These are phyloP conservation scores for Clarias pachynema DNA, from an alignment of 2,797 vertebrate genomes.

Conservation along the genomic window DNA sequence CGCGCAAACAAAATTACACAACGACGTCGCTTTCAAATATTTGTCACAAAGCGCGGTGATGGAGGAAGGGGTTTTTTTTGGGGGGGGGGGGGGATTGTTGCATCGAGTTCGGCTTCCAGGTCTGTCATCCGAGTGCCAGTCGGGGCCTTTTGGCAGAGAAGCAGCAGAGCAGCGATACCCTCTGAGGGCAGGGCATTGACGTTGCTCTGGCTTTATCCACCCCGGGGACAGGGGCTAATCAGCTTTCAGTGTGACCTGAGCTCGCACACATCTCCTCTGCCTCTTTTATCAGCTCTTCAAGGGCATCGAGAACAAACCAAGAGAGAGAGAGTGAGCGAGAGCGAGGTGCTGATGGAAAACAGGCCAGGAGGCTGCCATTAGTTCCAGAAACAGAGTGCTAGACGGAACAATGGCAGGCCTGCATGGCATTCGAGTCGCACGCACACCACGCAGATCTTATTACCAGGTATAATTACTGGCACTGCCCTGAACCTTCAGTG, in stretches of 20 bases:
- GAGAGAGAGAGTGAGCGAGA: not conserved
- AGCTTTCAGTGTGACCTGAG: constrained; percentile 56
- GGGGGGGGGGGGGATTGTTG: not conserved
- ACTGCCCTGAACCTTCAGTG: constrained; percentile 19
- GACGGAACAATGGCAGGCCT: constrained; percentile 37
- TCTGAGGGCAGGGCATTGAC: constrained; percentile 56
- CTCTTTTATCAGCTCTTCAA: constrained; percentile 57
- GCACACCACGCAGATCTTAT: constrained; percentile 41
- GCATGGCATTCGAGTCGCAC: constrained; percentile 18
- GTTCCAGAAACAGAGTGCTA: constrained; percentile 46
- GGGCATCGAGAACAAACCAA: constrained; percentile 43
- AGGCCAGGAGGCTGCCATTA: constrained; percentile 46
- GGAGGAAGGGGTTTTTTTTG: not conserved
- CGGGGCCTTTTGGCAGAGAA: constrained; percentile 39
- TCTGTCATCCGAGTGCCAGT: constrained; percentile 46
- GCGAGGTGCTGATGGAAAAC: constrained; percentile 32
- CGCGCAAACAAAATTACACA: constrained; percentile 28
- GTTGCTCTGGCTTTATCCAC: constrained; percentile 49
- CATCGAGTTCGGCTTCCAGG: constrained; percentile 20
- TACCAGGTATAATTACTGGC: constrained; percentile 43
- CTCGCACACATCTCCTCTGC: constrained; percentile 53
- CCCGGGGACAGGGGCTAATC: constrained; percentile 54
- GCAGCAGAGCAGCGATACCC: constrained; percentile 51
- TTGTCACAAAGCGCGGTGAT: not conserved
- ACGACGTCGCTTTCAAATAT: constrained; percentile 1